Percentiles rank a stretch among this genome's conserved stretches.
These are phyloP conservation scores for Drosophila melanosoma DNA, from an alignment of 2,888 invertebrate genomes.

Conservation along the genomic window DNA sequence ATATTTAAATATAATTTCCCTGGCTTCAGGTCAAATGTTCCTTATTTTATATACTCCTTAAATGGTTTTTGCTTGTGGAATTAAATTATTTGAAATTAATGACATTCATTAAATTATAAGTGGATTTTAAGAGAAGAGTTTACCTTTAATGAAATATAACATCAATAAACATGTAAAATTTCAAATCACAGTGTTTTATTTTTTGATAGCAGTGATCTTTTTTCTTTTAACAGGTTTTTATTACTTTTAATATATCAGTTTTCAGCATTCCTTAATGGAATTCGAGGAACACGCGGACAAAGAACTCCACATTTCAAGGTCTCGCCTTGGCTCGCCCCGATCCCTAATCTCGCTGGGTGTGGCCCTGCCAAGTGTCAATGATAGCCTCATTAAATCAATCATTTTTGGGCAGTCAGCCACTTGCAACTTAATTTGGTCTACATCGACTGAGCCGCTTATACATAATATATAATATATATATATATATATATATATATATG, in stretches of 20 bases:
- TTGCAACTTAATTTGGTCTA: constrained; percentile 73
- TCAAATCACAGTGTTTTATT: neutral
- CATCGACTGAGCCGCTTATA: constrained; percentile 17
- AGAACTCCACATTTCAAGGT: constrained; percentile 37
- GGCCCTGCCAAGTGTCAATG: constrained; percentile 63
- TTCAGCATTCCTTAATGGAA: neutral
- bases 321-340: constrained; percentile 1
- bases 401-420: constrained; percentile 73
- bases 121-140: neutral
- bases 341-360: constrained; percentile 44
- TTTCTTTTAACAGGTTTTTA: neutral
- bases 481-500: constrained; percentile 21
- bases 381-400: constrained; percentile 77
- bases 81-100: neutral
- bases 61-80: neutral
- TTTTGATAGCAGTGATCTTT: neutral
- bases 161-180: neutral
- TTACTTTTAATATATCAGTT: neutral
- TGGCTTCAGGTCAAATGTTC: neutral
- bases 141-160: neutral
- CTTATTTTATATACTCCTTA: neutral
- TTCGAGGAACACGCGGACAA: constrained; percentile 14
- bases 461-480: constrained; percentile 2
- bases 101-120: neutral
- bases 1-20: neutral